phyloP scores from a whole-genome alignment of 2,888 invertebrate genomes.

The Machimus atricapillus region DNA sequence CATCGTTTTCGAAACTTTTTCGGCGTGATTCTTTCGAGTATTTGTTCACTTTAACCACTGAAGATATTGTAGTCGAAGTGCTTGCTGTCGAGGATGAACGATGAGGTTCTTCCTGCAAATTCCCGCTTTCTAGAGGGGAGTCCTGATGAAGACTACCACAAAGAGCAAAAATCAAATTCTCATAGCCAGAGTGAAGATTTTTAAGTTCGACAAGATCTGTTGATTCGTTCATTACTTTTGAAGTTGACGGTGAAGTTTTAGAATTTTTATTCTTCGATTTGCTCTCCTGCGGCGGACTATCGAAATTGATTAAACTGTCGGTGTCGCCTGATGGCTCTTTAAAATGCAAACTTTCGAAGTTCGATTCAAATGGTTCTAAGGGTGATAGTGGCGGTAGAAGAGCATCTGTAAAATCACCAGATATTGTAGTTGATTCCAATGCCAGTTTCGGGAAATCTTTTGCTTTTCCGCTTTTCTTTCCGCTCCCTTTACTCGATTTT shows the following conservation, averaged over 20 bases:
- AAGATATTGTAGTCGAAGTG: background rate
- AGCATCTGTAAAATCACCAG: constrained; percentile 49
- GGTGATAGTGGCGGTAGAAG: constrained; percentile 53
- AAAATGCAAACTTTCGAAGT: constrained; percentile 45
- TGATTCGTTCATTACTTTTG: background rate
- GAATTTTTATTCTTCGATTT: background rate
- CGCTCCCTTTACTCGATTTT: background rate
- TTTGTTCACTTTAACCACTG: constrained; percentile 48
- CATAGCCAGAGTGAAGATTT: constrained; percentile 22
- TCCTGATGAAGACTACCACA: constrained; percentile 61
- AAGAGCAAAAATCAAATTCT: constrained; percentile 59
- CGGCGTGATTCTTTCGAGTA: background rate
- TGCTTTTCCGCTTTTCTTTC: background rate
- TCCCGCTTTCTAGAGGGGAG: background rate
- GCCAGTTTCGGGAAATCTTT: constrained; percentile 3
- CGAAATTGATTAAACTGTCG: constrained; percentile 59
- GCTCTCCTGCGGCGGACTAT: constrained; percentile 57
- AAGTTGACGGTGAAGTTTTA: background rate
- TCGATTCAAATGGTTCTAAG: constrained; percentile 53
- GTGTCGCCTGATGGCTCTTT: constrained; percentile 47
- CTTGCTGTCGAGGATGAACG: background rate
- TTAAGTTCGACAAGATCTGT: background rate
- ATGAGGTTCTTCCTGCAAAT: background rate
- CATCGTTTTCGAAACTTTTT: constrained; percentile 50
- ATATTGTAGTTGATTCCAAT: background rate